Evolutionary conservation across 2,888 invertebrate genomes (phyloP), one percentile per base, ranked within the genome.

Genomic region (Disparrhopalites patrizii): DNA sequence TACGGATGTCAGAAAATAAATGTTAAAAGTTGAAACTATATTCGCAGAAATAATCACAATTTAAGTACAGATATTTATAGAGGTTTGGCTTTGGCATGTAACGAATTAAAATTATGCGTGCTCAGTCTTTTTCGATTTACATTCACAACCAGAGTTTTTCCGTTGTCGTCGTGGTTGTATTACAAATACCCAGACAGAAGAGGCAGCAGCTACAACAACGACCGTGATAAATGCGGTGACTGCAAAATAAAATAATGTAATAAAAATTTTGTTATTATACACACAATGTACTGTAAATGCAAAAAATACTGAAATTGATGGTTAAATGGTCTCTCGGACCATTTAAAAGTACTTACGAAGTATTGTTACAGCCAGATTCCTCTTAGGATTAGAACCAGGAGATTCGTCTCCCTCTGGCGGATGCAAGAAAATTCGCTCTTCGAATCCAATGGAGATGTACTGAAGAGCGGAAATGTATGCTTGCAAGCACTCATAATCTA

Each of bases 211-310:
- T 27, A 69, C 30, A 27, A 70, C 51, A 13, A 73, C 18, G 2
- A 50, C 20, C 36, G 60, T 65, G 57, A 73, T 68, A 7, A 73
- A 47, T n/a, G 72, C 62, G 2, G 73, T 73, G 62, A 73, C 73
- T 73, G 65, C 3, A 67, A 65, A 27, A 20, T 4, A 15, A 2
- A 33, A 51, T 5, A 61, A 60, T 25, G n/a, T 4, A 18, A 30
- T 27, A 20, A 3, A 2, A 7, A 25, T 31, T 38, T n/a, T 23
- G 20, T 33, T 20, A 43, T 23, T 23, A 38, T 56, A 7, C 36
- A 54, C 8, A 10, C 18, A 31, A 25, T 20, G 20, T 8, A 54
- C 5, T 27, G n/a, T 15, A 10, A n/a, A 33, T 30, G 18, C 25
- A 8, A 28, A 43, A 36, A 36, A 36, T 36, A 36, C 36, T 10